Percentiles rank a stretch among this genome's conserved stretches.
Conservation (phyloP, 1,140 invertebrate species). For the Bombus huntii region DNA sequence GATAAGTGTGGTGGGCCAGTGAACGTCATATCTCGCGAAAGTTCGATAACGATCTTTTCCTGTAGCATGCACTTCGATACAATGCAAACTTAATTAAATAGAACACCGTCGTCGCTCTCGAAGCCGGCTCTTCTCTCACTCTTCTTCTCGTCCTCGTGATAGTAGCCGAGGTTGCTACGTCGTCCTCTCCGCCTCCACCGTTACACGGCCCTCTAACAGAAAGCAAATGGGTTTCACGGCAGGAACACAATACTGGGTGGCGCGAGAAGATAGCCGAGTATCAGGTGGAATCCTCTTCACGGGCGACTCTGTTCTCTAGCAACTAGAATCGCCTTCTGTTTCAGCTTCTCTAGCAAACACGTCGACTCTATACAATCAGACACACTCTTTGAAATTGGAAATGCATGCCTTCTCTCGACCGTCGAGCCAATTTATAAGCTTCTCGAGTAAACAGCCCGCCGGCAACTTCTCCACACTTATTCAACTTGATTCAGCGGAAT, state of each 20-base stretch:
- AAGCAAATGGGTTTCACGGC: constrained; percentile 55
- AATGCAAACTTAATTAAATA: constrained; percentile 78
- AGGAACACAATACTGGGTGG: constrained; percentile 26
- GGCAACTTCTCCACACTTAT: background rate
- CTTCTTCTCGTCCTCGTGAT: constrained; percentile 1
- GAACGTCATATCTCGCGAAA: constrained; percentile 71
- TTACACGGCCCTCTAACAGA: constrained; percentile 34
- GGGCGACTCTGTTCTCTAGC: background rate
- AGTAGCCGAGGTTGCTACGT: background rate
- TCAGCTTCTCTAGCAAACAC: background rate
- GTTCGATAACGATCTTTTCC: constrained; percentile 72
- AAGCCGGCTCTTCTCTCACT: background rate
- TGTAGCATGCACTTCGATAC: constrained; percentile 62
- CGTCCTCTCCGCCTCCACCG: constrained; percentile 6
- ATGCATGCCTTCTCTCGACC: background rate
- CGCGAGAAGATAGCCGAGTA: constrained; percentile 27
- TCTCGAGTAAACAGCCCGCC: background rate
- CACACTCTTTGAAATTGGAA: constrained; percentile 41
- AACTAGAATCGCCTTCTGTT: constrained; percentile 36
- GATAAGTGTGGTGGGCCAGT: constrained; percentile 59
- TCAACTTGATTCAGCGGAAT: background rate
- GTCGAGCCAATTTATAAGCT: constrained; percentile 12
- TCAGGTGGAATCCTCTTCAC: constrained; percentile 2
- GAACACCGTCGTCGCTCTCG: constrained; percentile 56
- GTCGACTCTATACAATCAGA: background rate